These are phyloP conservation scores for Trichoplax adhaerens DNA, from an alignment of 37 sponge, comb jelly and placozoan genomes.

Conservation along the genomic window DNA sequence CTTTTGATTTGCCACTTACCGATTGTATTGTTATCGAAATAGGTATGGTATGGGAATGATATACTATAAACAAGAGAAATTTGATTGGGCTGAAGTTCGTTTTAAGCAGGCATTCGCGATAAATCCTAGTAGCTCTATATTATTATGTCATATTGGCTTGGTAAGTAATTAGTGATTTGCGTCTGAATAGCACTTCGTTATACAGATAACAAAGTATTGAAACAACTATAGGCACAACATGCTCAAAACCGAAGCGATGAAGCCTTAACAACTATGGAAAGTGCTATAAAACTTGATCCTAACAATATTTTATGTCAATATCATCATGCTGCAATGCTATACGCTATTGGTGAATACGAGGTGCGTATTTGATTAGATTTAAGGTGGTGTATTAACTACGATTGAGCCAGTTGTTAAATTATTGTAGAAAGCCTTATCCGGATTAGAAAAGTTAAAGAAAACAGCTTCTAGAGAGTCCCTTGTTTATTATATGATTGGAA, in stretches of 20 bases:
- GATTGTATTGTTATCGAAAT: background rate
- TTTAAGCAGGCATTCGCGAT: constrained; percentile 44
- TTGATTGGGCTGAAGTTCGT: constrained; percentile 38
- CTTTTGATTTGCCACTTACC: too few species aligned
- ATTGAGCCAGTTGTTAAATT: background rate
- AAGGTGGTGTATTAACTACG: constrained; percentile 15
- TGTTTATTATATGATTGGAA: constrained; percentile 57
- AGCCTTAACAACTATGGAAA: constrained; percentile 38
- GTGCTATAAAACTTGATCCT: constrained; percentile 34
- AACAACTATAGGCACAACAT: constrained; percentile 22
- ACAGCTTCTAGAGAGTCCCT: constrained; percentile 56
- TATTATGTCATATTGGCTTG: constrained; percentile 58
- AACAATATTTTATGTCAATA: constrained; percentile 39
- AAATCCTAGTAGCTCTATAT: constrained; percentile 51
- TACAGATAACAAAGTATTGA: background rate
- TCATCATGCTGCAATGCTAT: constrained; percentile 22
- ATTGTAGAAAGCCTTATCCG: constrained; percentile 49
- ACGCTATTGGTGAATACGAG: constrained; percentile 12
- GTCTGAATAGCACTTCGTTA: background rate
- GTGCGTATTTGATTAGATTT: constrained; percentile 9
- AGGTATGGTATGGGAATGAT: constrained; percentile 83
- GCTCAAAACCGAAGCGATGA: constrained; percentile 17
- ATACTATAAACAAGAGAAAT: constrained; percentile 66
- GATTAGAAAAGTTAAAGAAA: constrained; percentile 37
- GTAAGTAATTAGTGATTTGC: constrained; percentile 20